phyloP scores from a whole-genome alignment of 2,888 invertebrate species.

The Eilema sororculum region DNA sequence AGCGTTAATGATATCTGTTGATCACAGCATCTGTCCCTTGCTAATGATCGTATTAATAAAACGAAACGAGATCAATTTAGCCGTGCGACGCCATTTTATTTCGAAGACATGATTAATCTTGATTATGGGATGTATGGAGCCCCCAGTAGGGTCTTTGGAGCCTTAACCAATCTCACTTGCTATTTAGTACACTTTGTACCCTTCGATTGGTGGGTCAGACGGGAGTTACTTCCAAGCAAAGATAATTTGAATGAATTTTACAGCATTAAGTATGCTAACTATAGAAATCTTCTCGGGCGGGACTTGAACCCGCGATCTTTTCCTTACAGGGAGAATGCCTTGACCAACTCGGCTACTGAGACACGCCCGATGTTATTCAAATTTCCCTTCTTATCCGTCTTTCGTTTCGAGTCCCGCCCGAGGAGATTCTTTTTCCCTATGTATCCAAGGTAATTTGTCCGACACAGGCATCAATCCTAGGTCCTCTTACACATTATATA shows the following conservation, averaged over 20 bases:
- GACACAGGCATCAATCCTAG: neutral
- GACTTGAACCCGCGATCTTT: too few relatives aligned
- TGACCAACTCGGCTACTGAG: too few relatives aligned
- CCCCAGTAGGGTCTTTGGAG: too few relatives aligned
- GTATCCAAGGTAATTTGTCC: neutral
- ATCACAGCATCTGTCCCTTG: constrained; percentile 47
- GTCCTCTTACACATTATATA: neutral
- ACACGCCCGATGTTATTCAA: too few relatives aligned
- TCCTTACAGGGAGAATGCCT: too few relatives aligned
- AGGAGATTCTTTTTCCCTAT: too few relatives aligned
- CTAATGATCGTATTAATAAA: constrained; percentile 59
- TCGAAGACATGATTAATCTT: neutral
- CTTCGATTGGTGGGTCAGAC: neutral
- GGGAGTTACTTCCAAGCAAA: neutral
- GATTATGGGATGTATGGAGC: neutral
- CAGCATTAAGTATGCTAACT: too few relatives aligned
- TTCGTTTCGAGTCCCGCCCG: too few relatives aligned
- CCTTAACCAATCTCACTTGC: too few relatives aligned
- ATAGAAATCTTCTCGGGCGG: too few relatives aligned
- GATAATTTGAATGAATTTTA: neutral
- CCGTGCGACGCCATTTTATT: constrained; percentile 11
- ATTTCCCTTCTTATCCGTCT: too few relatives aligned
- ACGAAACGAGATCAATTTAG: constrained; percentile 41
- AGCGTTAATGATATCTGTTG: constrained; percentile 50
- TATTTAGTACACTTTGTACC: too few relatives aligned